A percentile compares a stretch with the other conserved stretches of the same genome.
Evolutionary conservation across 1,140 invertebrate genomes (phyloP).

Genomic region (Psix sp.): DNA sequence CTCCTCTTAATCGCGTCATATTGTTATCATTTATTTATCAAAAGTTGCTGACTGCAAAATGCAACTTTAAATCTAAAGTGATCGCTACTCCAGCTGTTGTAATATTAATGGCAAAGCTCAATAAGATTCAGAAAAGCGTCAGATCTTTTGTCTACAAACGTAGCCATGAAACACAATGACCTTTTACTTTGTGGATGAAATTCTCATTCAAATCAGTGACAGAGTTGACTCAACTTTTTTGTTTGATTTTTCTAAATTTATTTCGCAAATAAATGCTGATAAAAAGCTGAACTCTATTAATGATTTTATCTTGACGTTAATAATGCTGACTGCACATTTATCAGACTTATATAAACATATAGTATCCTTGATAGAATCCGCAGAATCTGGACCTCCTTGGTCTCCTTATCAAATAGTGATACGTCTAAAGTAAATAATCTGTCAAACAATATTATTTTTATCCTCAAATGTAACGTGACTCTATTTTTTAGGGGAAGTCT

Average conservation of each 20-base stretch:
- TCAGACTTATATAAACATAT: constrained; percentile 41
- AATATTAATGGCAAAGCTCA: background rate
- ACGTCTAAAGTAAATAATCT: background rate
- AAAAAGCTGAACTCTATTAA: constrained; percentile 20
- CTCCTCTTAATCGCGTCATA: constrained; percentile 19
- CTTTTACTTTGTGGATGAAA: too few species aligned
- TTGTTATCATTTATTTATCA: constrained; percentile 28
- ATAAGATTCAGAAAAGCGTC: background rate
- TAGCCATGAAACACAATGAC: too few species aligned
- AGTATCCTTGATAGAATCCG: constrained; percentile 43
- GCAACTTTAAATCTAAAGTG: background rate
- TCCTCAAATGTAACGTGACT: background rate
- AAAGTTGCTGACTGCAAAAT: constrained; percentile 7
- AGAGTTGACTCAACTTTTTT: too few species aligned
- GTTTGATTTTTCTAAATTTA: constrained; percentile 26
- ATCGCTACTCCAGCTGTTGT: background rate
- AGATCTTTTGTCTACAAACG: too few species aligned
- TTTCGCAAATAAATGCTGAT: constrained; percentile 15
- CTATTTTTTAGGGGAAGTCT: constrained; percentile 78
- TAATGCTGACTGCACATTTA: constrained; percentile 30
- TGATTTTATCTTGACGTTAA: constrained; percentile 1
- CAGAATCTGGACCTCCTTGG: constrained; percentile 60
- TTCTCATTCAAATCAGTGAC: too few species aligned
- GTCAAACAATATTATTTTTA: background rate
- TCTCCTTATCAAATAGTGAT: constrained; percentile 48